phyloP scores from a whole-genome alignment of 1,140 invertebrate genomes.

The Nomia melanderi region DNA sequence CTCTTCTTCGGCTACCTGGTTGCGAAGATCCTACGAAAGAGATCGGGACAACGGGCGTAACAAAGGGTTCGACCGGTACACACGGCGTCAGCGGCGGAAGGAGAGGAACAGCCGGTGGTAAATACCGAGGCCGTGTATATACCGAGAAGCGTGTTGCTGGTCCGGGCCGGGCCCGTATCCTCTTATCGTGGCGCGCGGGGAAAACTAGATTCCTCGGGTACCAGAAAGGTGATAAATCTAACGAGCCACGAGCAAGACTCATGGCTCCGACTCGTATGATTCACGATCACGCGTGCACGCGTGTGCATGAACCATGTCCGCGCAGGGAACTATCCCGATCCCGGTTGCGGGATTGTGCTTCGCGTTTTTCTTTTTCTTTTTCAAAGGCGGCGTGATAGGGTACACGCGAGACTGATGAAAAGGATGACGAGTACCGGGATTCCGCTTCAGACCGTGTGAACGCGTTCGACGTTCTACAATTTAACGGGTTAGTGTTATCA shows the following conservation, averaged over 20 bases:
- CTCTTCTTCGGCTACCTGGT: constrained; percentile 47
- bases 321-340: constrained; percentile 44
- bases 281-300: constrained; percentile 67
- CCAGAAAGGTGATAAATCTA: constrained; percentile 70
- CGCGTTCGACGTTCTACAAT: background rate
- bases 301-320: constrained; percentile 36
- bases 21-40: constrained; percentile 63
- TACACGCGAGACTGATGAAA: constrained; percentile 37
- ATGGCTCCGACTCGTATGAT: constrained; percentile 65
- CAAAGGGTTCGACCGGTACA: constrained; percentile 68
- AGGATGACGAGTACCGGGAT: constrained; percentile 13
- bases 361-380: too few relatives aligned
- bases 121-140: constrained; percentile 35
- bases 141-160: constrained; percentile 19
- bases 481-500: too few relatives aligned
- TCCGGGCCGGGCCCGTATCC: constrained; percentile 33
- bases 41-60: constrained; percentile 70
- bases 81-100: constrained; percentile 25
- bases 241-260: constrained; percentile 62
- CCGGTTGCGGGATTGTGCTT: background rate
- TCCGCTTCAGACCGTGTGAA: background rate
- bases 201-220: constrained; percentile 70
- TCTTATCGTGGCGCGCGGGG: constrained; percentile 50
- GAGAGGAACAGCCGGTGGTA: constrained; percentile 37
- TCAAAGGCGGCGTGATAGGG: constrained; percentile 7